Conservation (phyloP, 2,113 vertebrate species). For the Passerina amoena region DNA sequence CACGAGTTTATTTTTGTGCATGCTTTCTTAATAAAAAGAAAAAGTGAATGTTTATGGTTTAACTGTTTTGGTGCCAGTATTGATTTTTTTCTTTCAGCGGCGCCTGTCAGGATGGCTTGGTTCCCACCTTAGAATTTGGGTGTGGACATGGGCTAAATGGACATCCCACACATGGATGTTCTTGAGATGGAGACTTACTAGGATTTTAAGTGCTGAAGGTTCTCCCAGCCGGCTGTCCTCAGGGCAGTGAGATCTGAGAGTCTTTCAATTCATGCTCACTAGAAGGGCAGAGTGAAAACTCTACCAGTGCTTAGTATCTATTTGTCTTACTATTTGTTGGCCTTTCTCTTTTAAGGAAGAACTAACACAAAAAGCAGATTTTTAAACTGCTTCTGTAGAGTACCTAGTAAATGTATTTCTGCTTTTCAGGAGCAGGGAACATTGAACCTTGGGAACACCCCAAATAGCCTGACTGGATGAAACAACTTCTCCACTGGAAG, state of each 20-base stretch:
- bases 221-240: background rate
- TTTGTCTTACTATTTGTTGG: background rate
- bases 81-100: background rate
- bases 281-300: background rate
- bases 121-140: background rate
- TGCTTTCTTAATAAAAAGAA: conserved; percentile 85
- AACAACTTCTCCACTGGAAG: background rate
- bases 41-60: conserved; percentile 76
- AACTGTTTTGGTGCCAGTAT: conserved; percentile 47
- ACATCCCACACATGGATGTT: too few relatives aligned
- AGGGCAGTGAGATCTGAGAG: background rate
- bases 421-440: background rate
- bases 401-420: background rate
- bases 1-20: conserved; percentile 82
- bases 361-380: background rate
- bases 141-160: fast-evolving
- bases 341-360: background rate
- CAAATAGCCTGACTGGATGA: background rate
- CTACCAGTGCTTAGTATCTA: too few relatives aligned
- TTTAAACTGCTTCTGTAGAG: background rate
- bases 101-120: background rate
- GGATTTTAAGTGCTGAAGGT: background rate
- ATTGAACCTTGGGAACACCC: background rate
- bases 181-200: background rate
- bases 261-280: fast-evolving